Conservation (phyloP, 2,797 vertebrate genomes). For the Chloroceryle amazona region DNA sequence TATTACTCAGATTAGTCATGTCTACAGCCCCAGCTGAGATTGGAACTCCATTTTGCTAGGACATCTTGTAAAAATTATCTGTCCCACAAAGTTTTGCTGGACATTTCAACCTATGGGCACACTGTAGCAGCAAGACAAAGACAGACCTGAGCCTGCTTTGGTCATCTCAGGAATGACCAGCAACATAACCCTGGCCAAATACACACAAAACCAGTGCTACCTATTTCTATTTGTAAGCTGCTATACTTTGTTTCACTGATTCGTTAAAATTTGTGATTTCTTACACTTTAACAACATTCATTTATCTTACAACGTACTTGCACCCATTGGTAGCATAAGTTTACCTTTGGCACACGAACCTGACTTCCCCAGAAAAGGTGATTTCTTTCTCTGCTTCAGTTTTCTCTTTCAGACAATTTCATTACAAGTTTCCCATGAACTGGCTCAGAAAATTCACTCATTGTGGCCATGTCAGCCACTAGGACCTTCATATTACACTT, state of each 20-base stretch:
- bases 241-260: background rate
- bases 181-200: background rate
- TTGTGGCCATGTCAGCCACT: background rate
- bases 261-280: background rate
- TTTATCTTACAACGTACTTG: background rate
- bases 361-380: background rate
- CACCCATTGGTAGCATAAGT: background rate
- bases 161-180: background rate
- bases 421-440: background rate
- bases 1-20: background rate
- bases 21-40: background rate
- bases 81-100: background rate
- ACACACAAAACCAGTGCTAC: background rate
- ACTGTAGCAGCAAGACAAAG: background rate
- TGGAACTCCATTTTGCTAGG: background rate
- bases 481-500: background rate
- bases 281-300: background rate
- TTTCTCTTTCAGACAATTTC: background rate
- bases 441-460: background rate
- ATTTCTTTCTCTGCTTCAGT: background rate
- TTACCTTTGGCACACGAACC: background rate
- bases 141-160: background rate
- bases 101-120: background rate
- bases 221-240: background rate
- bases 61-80: background rate